Evolutionary conservation across 2,888 invertebrate genomes (phyloP).

Genomic region (Steinernema hermaphroditum): DNA sequence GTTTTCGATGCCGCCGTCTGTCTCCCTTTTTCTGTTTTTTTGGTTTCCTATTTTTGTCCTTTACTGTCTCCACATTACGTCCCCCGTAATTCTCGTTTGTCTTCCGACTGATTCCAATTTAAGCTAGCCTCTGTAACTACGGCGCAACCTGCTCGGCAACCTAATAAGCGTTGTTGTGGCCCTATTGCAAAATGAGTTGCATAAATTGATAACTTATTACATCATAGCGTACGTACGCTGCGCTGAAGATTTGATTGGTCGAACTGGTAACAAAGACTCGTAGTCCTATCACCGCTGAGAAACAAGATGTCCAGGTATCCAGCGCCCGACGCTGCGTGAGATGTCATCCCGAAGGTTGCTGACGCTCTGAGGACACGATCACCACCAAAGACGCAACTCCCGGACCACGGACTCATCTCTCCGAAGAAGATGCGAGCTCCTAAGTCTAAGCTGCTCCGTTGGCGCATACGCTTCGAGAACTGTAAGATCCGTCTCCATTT

Average conservation of each 20-base stretch:
- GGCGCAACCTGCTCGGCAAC: constrained; percentile 14
- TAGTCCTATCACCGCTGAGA: not conserved
- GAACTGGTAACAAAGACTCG: not conserved
- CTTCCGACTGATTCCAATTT: too few relatives aligned
- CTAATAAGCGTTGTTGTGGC: constrained; percentile 28
- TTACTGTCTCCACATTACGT: not conserved
- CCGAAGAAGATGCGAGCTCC: too few relatives aligned
- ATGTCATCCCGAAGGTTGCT: too few relatives aligned
- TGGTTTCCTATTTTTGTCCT: not conserved
- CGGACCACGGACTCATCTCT: too few relatives aligned
- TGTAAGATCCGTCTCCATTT: too few relatives aligned
- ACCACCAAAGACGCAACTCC: too few relatives aligned
- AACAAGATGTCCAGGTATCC: too few relatives aligned
- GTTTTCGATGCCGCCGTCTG: constrained; percentile 4
- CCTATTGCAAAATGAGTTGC: constrained; percentile 18
- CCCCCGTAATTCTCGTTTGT: not conserved
- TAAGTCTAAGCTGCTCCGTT: too few relatives aligned
- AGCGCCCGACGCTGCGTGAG: too few relatives aligned
- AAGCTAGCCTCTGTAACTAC: not conserved
- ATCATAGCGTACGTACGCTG: not conserved
- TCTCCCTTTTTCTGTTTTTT: not conserved
- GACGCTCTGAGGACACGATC: too few relatives aligned
- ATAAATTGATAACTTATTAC: constrained; percentile 19
- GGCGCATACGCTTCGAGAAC: too few relatives aligned
- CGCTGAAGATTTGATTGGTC: not conserved